phyloP scores from a whole-genome alignment of 2,888 invertebrate genomes.

The Galerucella nymphaeae region DNA sequence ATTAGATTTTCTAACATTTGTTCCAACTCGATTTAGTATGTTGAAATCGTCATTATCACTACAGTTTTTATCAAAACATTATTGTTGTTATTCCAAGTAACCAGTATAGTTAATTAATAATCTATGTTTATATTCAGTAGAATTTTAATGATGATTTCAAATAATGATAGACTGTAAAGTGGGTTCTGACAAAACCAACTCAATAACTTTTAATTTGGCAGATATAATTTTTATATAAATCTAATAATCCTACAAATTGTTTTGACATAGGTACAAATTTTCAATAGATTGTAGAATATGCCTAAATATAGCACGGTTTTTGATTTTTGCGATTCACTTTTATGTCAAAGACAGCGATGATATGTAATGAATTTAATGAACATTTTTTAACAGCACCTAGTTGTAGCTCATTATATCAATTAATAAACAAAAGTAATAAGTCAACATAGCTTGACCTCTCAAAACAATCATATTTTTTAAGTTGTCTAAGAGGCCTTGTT shows the following conservation, averaged over 20 bases:
- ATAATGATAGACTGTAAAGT: no score
- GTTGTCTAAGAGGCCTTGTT: background rate
- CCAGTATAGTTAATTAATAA: no score
- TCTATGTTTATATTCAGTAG: no score
- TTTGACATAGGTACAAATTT: background rate
- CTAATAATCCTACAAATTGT: background rate
- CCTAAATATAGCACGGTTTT: background rate
- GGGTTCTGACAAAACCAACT: no score
- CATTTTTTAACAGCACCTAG: conserved; percentile 21
- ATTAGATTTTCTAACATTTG: no score
- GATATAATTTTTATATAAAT: background rate
- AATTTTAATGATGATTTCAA: no score
- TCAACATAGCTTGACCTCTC: conserved; percentile 16
- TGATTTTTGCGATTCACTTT: conserved; percentile 12
- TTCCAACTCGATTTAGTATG: no score
- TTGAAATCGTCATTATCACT: no score
- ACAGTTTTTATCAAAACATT: no score
- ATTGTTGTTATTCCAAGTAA: no score
- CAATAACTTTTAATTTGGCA: background rate
- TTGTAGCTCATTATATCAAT: conserved; percentile 20
- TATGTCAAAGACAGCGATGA: conserved; percentile 24
- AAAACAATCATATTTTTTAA: background rate
- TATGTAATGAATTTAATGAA: conserved; percentile 10
- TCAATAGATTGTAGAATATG: background rate
- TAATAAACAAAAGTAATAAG: background rate